Evolutionary conservation across 2,888 invertebrate genomes (phyloP), one percentile per base, ranked within the genome.

Genomic region (Zygaena filipendulae): DNA sequence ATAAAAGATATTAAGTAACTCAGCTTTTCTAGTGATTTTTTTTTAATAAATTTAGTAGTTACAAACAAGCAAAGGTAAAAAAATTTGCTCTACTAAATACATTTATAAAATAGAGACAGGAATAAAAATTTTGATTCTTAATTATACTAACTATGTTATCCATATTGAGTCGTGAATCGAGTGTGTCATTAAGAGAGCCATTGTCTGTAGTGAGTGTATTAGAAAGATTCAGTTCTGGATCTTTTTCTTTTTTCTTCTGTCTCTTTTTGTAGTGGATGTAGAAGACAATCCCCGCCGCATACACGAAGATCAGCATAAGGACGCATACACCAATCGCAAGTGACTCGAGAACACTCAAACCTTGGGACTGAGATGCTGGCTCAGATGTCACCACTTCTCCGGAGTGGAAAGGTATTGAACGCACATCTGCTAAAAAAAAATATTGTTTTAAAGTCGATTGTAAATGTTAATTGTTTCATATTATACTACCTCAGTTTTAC

Each of bases 251-350:
- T 36, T 83, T 84, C 28, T 84, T 82, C 49, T 85, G 88, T 38
- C 86, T 84, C 47, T 82, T 84, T 35, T 86, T 82, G 30, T 90
- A 85, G 56, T 91, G 89, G 9, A 93, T 66, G 51, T 92, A 93
- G 29, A 93, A 82, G 29, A 91, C 87, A 4, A 93, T 90, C 2
- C 92, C 92, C 1, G 91, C 88, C 3, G 92, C 89, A 56, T 93
- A 93, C 35, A 92, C 88, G 30, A 93, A 81, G 1, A 91, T 88
- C 23, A 93, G 66, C 39, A 92, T 77, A 4, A 92, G 81, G 2
- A 91, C 90, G 39, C 90, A 90, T 8, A 91, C 83, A 4, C 90
- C 92, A 23, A 93, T 91, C 0, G 91, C 91, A 7, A 91, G 82
- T 31, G 91, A 88, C 57, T 92, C 92, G 8, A 87, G 81, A n/a